Conservation (phyloP, 2,113 vertebrate genomes). For the Alosa alosa region DNA sequence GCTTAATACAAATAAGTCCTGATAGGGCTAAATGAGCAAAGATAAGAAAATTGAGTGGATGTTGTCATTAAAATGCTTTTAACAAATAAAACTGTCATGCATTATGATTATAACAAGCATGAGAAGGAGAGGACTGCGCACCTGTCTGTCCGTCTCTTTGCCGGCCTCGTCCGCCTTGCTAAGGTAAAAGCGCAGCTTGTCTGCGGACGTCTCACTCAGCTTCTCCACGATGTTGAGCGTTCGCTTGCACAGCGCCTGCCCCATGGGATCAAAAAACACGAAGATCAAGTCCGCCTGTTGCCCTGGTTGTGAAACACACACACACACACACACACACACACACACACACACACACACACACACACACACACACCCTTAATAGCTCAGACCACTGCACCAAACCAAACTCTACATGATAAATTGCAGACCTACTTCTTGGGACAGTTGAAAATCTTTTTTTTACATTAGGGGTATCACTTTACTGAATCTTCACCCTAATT, state of each 20-base stretch:
- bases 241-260: slow-evolving; percentile 80
- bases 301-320: slow-evolving; percentile 60
- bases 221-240: slow-evolving; percentile 78
- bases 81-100: background rate
- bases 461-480: background rate
- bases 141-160: slow-evolving; percentile 74
- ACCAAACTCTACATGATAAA: background rate
- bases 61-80: too few relatives aligned
- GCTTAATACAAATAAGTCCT: too few relatives aligned
- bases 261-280: slow-evolving; percentile 80
- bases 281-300: slow-evolving; percentile 77
- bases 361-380: background rate
- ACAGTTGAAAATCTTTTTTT: background rate
- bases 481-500: background rate
- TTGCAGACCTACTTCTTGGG: background rate
- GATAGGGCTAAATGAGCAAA: too few relatives aligned
- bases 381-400: background rate
- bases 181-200: slow-evolving; percentile 76
- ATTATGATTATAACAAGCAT: background rate
- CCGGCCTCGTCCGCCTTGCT: slow-evolving; percentile 77
- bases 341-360: background rate
- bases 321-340: slow-evolving; percentile 26
- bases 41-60: too few relatives aligned
- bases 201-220: slow-evolving; percentile 70
- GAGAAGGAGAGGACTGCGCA: slow-evolving; percentile 24